phyloP scores from a whole-genome alignment of 92 coral and sea anemone species.

The Umimayanthus chanpuru region DNA sequence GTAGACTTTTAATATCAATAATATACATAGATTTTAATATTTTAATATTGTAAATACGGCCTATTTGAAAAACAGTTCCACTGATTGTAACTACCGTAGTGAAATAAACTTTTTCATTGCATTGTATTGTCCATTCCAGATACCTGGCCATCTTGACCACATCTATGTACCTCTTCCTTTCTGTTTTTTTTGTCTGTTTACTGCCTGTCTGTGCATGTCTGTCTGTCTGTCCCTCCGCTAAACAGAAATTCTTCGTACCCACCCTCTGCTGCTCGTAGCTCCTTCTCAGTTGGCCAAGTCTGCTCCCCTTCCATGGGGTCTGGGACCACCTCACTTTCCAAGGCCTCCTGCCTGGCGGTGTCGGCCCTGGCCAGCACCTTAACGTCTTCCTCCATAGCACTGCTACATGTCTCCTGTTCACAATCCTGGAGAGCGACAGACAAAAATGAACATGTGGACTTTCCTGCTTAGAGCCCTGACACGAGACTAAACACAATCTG shows the following conservation, averaged over 20 bases:
- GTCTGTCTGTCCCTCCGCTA: not conserved
- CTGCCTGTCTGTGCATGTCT: not conserved
- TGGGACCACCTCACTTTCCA: constrained; percentile 85
- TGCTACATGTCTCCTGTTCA: constrained; percentile 52
- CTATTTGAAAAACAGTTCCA: too few species aligned
- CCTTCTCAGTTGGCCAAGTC: constrained; percentile 99
- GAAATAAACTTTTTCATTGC: too few species aligned
- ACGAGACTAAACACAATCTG: not conserved
- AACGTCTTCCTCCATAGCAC: constrained; percentile 88
- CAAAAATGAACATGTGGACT: not conserved
- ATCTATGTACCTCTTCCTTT: too few species aligned
- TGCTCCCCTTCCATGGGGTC: constrained; percentile 99
- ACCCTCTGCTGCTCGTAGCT: constrained; percentile 87
- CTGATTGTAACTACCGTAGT: too few species aligned
- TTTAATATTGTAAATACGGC: too few species aligned
- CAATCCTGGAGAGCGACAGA: constrained; percentile 59
- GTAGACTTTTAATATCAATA: too few species aligned
- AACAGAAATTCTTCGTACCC: not conserved
- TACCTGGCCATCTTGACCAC: too few species aligned
- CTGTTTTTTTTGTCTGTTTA: too few species aligned
- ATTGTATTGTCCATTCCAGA: too few species aligned
- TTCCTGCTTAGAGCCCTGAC: not conserved
- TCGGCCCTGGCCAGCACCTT: constrained; percentile 81
- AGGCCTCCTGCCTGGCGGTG: constrained; percentile 79
- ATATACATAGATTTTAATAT: too few species aligned